phyloP scores from a whole-genome alignment of 37 sponge, comb jelly and placozoan species.

The Spongilla lacustris region DNA sequence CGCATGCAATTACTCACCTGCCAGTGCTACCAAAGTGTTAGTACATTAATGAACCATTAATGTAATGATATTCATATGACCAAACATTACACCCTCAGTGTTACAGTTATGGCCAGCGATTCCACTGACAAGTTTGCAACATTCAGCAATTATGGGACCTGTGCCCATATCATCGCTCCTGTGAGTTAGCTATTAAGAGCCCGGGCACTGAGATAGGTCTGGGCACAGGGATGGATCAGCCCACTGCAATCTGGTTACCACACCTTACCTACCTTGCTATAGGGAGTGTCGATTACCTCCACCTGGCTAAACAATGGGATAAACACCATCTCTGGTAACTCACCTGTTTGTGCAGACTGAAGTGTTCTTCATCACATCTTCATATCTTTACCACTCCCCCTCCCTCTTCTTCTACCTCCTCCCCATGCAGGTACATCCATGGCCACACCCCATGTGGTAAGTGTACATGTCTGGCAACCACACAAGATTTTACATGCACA shows the following conservation, averaged over 20 bases:
- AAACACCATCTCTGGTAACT: slow-evolving; percentile 26
- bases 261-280: background rate
- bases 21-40: slow-evolving; percentile 35
- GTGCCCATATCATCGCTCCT: slow-evolving; percentile 77
- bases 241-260: too few relatives aligned
- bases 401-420: background rate
- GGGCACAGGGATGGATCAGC: background rate
- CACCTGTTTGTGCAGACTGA: background rate
- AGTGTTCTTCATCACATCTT: background rate
- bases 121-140: slow-evolving; percentile 30
- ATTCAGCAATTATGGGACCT: slow-evolving; percentile 78
- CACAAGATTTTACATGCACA: too few relatives aligned
- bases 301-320: slow-evolving; percentile 25
- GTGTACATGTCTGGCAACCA: background rate
- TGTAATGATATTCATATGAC: too few relatives aligned
- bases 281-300: slow-evolving; percentile 56
- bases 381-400: background rate
- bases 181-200: slow-evolving; percentile 22
- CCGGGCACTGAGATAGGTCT: background rate
- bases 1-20: slow-evolving; percentile 70
- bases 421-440: slow-evolving; percentile 37
- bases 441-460: slow-evolving; percentile 53
- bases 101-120: slow-evolving; percentile 68
- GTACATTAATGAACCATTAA: background rate
- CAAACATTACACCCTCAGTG: slow-evolving; percentile 24